phyloP scores from a whole-genome alignment of 2,888 invertebrate genomes.

The Netelia fuscicornis region DNA sequence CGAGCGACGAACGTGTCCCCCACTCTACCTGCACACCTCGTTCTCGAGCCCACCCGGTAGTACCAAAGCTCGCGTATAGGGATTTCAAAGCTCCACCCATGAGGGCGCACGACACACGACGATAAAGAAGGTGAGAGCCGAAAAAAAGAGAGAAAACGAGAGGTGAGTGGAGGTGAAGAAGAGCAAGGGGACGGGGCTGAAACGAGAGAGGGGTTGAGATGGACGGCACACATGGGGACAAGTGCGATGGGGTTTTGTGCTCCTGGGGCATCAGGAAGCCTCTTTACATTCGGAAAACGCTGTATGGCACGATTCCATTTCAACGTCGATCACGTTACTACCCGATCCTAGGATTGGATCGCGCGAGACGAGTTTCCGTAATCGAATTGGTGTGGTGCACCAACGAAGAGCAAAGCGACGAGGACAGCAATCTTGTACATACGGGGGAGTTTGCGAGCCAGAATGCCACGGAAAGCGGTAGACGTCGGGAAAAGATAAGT shows the following conservation, averaged over 20 bases:
- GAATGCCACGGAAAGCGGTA: conserved; percentile 26
- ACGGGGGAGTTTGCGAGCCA: background rate
- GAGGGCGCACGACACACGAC: background rate
- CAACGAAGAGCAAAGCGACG: conserved; percentile 27
- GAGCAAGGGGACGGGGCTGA: conserved; percentile 5
- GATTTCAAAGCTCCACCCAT: conserved; percentile 41
- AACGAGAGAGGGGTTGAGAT: background rate
- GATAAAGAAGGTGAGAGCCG: background rate
- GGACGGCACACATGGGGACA: conserved; percentile 35
- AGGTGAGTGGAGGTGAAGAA: conserved; percentile 24
- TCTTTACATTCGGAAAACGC: conserved; percentile 64
- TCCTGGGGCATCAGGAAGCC: conserved; percentile 56
- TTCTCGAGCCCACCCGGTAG: conserved; percentile 28
- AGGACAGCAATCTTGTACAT: conserved; percentile 14
- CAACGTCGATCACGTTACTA: conserved; percentile 58
- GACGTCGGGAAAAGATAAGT: conserved; percentile 47
- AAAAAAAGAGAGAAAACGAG: background rate
- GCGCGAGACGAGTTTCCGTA: conserved; percentile 61
- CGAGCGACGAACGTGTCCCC: conserved; percentile 38
- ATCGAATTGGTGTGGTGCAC: conserved; percentile 62
- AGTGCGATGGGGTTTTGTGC: conserved; percentile 53
- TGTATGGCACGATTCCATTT: conserved; percentile 67
- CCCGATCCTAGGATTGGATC: conserved; percentile 60
- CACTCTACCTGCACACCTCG: background rate
- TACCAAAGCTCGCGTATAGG: conserved; percentile 31